phyloP scores from a whole-genome alignment of 2,113 vertebrate species.

The Apteryx owenii region DNA sequence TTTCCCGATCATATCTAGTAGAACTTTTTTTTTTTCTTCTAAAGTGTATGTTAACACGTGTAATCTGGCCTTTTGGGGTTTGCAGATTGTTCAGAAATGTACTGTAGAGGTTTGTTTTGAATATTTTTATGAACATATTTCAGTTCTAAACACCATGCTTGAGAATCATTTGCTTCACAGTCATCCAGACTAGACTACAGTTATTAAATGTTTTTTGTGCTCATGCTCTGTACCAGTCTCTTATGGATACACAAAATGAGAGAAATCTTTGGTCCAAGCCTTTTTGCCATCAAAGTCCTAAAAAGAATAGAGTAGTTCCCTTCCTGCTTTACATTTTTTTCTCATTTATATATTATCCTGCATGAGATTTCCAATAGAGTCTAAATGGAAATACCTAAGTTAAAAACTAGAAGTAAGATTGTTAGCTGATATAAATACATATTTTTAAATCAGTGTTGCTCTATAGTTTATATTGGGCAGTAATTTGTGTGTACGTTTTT shows the following conservation, averaged over 20 bases:
- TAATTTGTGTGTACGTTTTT: background rate
- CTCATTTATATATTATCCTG: background rate
- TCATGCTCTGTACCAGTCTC: background rate
- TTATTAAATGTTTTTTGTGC: background rate
- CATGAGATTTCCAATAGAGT: background rate
- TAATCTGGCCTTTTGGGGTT: background rate
- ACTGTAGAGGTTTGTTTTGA: background rate
- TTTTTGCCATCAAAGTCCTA: background rate
- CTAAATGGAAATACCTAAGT: background rate
- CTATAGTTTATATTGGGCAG: background rate
- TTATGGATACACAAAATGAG: background rate
- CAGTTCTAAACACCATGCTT: background rate
- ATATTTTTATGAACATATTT: background rate
- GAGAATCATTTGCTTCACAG: background rate
- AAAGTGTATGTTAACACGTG: background rate
- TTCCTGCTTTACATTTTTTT: background rate
- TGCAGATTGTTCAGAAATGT: background rate
- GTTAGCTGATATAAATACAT: background rate
- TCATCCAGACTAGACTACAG: background rate
- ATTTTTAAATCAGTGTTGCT: background rate
- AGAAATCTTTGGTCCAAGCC: background rate
- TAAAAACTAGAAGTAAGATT: background rate
- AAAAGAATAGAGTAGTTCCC: background rate
- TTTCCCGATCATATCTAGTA: background rate
- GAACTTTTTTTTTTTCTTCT: background rate